Evolutionary conservation across 2,113 vertebrate genomes (phyloP), one percentile per base, ranked within the genome.

Genomic region (Carollia perspicillata): DNA sequence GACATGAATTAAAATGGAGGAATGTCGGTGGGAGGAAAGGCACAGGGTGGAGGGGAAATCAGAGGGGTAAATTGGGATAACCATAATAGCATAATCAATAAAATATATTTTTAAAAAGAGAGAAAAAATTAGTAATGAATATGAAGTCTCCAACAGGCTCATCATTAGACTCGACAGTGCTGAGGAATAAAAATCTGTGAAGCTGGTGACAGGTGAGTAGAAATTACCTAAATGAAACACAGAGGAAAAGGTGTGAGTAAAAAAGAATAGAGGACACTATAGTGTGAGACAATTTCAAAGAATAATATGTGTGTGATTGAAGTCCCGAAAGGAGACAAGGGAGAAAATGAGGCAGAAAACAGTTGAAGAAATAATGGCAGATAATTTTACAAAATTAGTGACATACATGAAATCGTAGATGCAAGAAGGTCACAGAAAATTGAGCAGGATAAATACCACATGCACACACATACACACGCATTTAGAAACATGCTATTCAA

Each of bases 331-430:
- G 23, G 33, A 91, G 22, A 26, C 78, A n/a, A 44, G 33, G 18
- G 9, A 68, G 35, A 84, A 94, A 84, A 81, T 58, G 2, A 3
- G 8, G 8, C 26, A 92, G 22, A 89, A 69, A 66, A 77, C 65
- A 58, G 26, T 20, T 77, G 58, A 60, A 44, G 6, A 92, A 86
- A 90, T 66, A 86, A 53, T 77, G 28, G 42, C 58, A 81, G 35
- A 44, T 17, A 88, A 86, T n/a, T 94, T 83, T 80, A 83, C 6
- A 63, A 94, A 95, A 84, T 93, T 71, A 80, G 13, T 63, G 37
- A 58, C 17, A 85, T 18, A 65, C 4, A 63, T 60, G 26, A 86
- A 93, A 84, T 44, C 17, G 49, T n/a, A 94, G 23, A 42, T 84
- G 33, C 28, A 88, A 55, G 55, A 91, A 72, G 4, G 10, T 68